Evolutionary conservation across 64 coral and sea anemone species (phyloP).

Genomic region (Hydrozoanthus tunicans): DNA sequence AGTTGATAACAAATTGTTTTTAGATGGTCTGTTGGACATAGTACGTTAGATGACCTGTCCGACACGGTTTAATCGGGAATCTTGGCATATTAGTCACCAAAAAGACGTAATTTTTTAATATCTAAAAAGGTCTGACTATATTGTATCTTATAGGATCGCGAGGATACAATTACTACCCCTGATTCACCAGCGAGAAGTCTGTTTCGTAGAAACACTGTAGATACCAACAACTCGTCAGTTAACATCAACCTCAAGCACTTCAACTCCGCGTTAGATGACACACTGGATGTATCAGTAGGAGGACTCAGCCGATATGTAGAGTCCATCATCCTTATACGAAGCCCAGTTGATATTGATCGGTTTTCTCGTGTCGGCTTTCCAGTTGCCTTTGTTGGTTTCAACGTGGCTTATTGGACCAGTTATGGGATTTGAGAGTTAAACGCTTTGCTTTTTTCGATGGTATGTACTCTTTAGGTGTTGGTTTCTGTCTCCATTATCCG

Average conservation of each 20-base stretch:
- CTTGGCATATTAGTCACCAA: no score
- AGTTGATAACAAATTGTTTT: no score
- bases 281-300: neutral
- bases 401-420: conserved; percentile 79
- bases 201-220: neutral
- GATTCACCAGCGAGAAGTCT: conserved; percentile 22
- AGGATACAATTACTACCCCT: neutral
- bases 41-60: no score
- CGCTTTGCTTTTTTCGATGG: neutral
- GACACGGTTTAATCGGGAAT: no score
- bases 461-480: no score
- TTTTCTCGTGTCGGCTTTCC: conserved; percentile 78
- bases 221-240: conserved; percentile 11
- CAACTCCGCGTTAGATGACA: conserved; percentile 10
- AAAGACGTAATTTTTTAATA: neutral
- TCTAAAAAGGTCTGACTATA: neutral
- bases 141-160: conserved; percentile 8
- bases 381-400: conserved; percentile 81
- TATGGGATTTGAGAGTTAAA: conserved; percentile 12
- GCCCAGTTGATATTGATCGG: conserved; percentile 66
- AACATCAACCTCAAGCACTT: neutral
- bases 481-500: no score
- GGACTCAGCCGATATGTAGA: neutral
- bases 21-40: no score
- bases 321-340: neutral